A percentile compares a stretch with the other conserved stretches of the same genome.
Evolutionary conservation across 2,113 vertebrate genomes (phyloP).

Genomic region (Psittacula cyanocephala): DNA sequence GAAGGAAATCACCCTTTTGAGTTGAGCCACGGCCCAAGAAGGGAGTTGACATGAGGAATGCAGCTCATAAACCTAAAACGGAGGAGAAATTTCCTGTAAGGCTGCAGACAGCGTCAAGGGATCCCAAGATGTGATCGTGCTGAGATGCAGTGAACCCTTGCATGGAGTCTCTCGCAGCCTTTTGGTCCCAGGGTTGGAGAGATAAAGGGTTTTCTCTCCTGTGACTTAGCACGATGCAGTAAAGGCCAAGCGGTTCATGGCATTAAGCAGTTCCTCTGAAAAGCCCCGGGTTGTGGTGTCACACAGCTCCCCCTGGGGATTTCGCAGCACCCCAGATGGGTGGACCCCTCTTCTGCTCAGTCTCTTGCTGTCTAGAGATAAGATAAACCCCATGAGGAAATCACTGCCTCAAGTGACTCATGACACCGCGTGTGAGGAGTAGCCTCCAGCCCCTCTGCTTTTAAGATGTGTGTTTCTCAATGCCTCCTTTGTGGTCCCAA

Average conservation of each 20-base stretch:
- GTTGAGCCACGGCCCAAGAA: not conserved
- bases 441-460: not conserved
- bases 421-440: not conserved
- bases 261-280: not conserved
- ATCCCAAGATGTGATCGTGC: fast-evolving
- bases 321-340: not conserved
- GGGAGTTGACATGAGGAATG: fast-evolving
- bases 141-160: not conserved
- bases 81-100: not conserved
- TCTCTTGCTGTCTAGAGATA: not conserved
- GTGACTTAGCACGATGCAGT: not conserved
- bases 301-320: not conserved
- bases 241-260: not conserved
- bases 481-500: not conserved
- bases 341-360: not conserved
- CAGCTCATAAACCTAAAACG: not conserved
- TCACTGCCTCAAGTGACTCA: fast-evolving
- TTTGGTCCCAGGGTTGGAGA: not conserved
- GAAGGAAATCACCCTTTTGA: not conserved
- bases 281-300: fast-evolving
- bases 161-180: fast-evolving
- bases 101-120: not conserved
- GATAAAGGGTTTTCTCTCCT: not conserved
- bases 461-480: fast-evolving
- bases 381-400: not conserved